Evolutionary conservation across 2,113 vertebrate species (phyloP), one percentile per base, ranked within the genome.

Genomic region (Brienomyrus brachyistius): DNA sequence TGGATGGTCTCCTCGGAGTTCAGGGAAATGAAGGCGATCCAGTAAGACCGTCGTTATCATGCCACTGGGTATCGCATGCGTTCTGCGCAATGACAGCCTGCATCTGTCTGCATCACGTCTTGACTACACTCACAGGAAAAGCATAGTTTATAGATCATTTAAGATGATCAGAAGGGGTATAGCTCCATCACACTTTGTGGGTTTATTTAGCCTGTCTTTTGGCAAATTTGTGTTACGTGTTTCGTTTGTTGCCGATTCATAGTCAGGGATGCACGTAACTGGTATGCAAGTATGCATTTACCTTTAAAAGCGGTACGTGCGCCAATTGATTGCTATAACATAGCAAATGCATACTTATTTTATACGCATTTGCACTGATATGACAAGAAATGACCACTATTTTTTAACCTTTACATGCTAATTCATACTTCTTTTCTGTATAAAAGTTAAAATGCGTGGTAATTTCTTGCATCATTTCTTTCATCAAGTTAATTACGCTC

Each of bases 1-100:
- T 95, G 90, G 95, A 96, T 62, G 96, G 96, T 6, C 92, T 96
- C 87, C 93, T 96, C 9, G 96, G 96, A 70, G 95, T 96, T 56
- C 92, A 93, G 87, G 96, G 96, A n/a, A 96, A 93, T 82, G 95
- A 95, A 91, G 96, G 96, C 0, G 92, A 96, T 91, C 94, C 93
- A 54, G 96, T 96, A 92, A 93, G 92, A 90, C 31, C 86, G 17
- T 1, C 5, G 4, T 54, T 9, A 21, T 50, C 1, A 8, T 86
- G 86, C 27, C 35, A 2, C 9, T 5, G 35, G 15, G 15, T 43
- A 17, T 31, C 11, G 19, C 31, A 13, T 27, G 62, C 23, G 31
- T 4, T 27, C 62, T 27, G 62, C 10, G 62, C 77, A 82, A 10
- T 82, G 40, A 40, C 17, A 17, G 13, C 70, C 9, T 40, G 35